A percentile compares a stretch with the other conserved stretches of the same genome.
Evolutionary conservation across 1,140 invertebrate species (phyloP).

Genomic region (Bombus consobrinus): DNA sequence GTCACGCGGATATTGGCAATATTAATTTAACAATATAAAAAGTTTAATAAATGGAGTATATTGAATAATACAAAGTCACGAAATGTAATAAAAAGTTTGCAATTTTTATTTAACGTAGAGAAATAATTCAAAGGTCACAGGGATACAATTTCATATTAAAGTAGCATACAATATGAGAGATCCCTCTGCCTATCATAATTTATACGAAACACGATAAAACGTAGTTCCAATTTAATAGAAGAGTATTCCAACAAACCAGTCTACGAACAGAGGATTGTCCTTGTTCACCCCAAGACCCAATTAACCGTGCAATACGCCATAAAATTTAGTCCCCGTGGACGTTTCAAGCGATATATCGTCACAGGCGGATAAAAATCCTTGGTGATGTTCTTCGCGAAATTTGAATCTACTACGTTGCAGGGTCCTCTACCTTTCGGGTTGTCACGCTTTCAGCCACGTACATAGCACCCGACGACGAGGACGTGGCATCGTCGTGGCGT

Average conservation of each 20-base stretch:
- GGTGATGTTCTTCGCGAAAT: background rate
- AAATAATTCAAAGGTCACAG: background rate
- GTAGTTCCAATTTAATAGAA: background rate
- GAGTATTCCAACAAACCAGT: background rate
- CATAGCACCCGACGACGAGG: background rate
- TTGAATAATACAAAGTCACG: no score
- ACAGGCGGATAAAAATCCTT: background rate
- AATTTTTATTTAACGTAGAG: no score
- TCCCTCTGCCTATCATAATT: no score
- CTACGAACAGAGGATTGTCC: background rate
- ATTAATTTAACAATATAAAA: no score
- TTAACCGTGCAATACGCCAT: background rate
- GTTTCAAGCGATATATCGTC: background rate
- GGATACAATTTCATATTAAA: background rate
- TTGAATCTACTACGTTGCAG: slow-evolving; percentile 17
- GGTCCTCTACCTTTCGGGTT: no score
- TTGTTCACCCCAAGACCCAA: background rate
- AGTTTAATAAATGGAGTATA: no score
- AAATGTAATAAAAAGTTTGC: no score
- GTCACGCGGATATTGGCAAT: no score
- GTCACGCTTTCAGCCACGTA: slow-evolving; percentile 6
- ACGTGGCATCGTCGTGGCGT: background rate
- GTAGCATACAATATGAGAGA: no score
- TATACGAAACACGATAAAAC: background rate
- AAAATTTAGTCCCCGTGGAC: background rate